Conservation (phyloP, 2,888 invertebrate species). For the Acanthacorydalis orientalis region DNA sequence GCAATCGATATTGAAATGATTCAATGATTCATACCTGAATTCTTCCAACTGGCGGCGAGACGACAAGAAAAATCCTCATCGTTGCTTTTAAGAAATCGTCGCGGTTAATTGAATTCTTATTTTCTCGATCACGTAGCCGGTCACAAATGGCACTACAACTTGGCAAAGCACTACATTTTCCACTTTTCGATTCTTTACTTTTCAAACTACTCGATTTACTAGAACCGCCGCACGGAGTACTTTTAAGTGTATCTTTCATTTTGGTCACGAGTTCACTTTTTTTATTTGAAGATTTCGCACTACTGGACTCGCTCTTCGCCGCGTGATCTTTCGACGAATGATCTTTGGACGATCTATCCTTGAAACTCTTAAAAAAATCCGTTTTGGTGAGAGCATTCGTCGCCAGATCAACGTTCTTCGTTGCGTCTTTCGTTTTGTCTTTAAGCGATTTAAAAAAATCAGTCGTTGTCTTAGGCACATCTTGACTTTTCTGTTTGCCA, state of each 20-base stretch:
- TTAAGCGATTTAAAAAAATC: conserved; percentile 6
- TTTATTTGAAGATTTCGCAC: neutral
- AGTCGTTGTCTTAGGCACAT: neutral
- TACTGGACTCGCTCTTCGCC: neutral
- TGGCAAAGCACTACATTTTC: neutral
- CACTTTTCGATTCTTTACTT: neutral
- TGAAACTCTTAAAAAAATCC: conserved; percentile 6
- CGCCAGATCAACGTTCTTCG: neutral
- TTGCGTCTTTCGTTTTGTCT: conserved; percentile 3
- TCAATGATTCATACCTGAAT: conserved; percentile 29
- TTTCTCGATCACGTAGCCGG: conserved; percentile 12
- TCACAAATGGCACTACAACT: conserved; percentile 1
- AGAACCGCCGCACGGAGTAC: neutral
- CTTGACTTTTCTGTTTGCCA: neutral
- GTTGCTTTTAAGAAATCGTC: conserved; percentile 56
- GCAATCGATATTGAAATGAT: neutral
- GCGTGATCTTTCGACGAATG: neutral
- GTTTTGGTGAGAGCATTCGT: neutral
- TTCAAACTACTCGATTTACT: neutral
- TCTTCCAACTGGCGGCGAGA: conserved; percentile 46
- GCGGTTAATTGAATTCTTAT: conserved; percentile 25
- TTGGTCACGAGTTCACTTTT: neutral
- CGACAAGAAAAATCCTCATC: conserved; percentile 57
- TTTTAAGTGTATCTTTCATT: neutral
- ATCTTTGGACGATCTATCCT: neutral